Base-by-base conservation (phyloP, 2,888 invertebrate genomes). In the Embidobia sp. region DNA sequence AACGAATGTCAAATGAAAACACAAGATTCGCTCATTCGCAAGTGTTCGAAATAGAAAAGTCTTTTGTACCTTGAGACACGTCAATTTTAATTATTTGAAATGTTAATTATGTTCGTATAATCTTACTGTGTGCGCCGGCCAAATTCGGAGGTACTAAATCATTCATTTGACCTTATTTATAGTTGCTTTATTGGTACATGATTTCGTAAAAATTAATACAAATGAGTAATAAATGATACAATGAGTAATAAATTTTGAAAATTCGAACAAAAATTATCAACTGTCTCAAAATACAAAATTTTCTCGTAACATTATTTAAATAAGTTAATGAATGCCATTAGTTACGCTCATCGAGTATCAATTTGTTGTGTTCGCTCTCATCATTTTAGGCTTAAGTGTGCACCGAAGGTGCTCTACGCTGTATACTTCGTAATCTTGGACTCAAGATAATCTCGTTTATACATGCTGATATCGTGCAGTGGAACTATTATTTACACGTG, bases 401-500 rank as follows among this genome's bases (percentile, higher is more conserved):
- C 61, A 53, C 27, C 61, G 42, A 26, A 33, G 53, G 19, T 44
- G 53, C 44, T 64, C 61, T 64, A 74, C 64, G 40, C 44, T 49
- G 22, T 35, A 15, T 26, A 4, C 6, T 70, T 72, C 22, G 35
- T 40, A 75, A 33, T 18, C 19, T 35, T 49, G 10, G 44, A 69
- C 64, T 46, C 59, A 57, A 46, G 46, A 63, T 57, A 74, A 55
- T 59, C 37, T 72, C 70, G 64, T 80, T 78, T 69, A 69, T 66
- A 55, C 49, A 77, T 49, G 46, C 55, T 70, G 51, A 55, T 29
- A 66, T 31, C 27, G 40, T 57, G 57, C 57, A 67, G 42, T 31
- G 40, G 78, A 78, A 83, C 81, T 80, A 79, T 79, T 83, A 83
- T 84, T 83, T 84, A 82, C 83, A 82, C 78, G 76, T 51, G 37